Evolutionary conservation across 2,888 invertebrate species (phyloP).

Genomic region (Eutolmus rufibarbis): DNA sequence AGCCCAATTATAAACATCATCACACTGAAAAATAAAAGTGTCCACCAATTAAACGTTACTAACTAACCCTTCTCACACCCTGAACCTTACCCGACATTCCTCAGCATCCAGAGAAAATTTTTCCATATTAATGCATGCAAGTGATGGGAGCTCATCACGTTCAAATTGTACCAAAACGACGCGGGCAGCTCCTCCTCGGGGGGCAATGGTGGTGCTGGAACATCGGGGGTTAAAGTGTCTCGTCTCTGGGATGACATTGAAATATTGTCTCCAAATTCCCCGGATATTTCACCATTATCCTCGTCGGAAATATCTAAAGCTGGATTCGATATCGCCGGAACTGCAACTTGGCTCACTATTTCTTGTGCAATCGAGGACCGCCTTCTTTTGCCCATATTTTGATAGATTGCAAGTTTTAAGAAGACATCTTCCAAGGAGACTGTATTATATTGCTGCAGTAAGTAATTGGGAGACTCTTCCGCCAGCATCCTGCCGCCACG

Average conservation of each 20-base stretch:
- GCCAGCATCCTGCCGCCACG: conserved; percentile 85
- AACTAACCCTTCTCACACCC: not conserved
- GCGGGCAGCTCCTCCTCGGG: conserved; percentile 71
- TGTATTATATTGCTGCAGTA: conserved; percentile 75
- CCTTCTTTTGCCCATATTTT: conserved; percentile 82
- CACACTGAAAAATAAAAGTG: conserved; percentile 65
- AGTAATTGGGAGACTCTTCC: conserved; percentile 78
- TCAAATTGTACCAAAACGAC: conserved; percentile 67
- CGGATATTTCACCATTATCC: conserved; percentile 79
- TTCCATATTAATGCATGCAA: conserved; percentile 88
- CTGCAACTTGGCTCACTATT: conserved; percentile 72
- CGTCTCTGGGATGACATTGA: conserved; percentile 77
- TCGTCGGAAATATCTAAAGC: conserved; percentile 73
- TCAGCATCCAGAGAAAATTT: conserved; percentile 84
- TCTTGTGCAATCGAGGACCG: conserved; percentile 82
- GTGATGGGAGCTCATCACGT: conserved; percentile 73
- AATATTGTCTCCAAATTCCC: conserved; percentile 86
- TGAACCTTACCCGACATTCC: conserved; percentile 76
- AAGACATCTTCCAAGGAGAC: conserved; percentile 83
- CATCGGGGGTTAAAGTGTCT: conserved; percentile 69
- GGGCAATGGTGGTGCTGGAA: conserved; percentile 70
- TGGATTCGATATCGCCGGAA: conserved; percentile 72
- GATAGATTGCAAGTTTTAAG: conserved; percentile 78
- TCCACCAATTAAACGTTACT: not conserved
- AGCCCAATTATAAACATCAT: conserved; percentile 85